Evolutionary conservation across 2,888 invertebrate species (phyloP).

Genomic region (Eueremaeus valkanovi): DNA sequence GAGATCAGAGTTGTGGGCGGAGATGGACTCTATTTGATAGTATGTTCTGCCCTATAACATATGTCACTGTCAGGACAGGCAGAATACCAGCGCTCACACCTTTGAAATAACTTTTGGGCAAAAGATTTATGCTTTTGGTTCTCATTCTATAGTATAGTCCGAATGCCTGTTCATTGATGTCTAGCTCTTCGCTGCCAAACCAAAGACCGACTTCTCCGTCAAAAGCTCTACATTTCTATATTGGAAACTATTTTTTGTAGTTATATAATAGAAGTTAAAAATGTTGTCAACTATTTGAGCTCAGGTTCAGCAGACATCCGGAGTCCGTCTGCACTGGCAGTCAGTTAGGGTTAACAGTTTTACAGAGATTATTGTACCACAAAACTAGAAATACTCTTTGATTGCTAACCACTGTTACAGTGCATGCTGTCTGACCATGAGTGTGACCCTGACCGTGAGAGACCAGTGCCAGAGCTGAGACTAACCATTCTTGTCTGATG

Average conservation of each 20-base stretch:
- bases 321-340: not conserved
- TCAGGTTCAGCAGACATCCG: conserved; percentile 34
- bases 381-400: not conserved
- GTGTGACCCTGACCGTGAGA: conserved; percentile 28
- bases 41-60: not conserved
- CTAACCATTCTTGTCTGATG: not conserved
- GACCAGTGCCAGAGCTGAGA: not conserved
- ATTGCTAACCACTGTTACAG: not conserved
- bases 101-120: not conserved
- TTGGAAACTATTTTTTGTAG: not conserved
- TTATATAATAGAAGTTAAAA: conserved; percentile 24
- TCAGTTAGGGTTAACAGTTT: conserved; percentile 32
- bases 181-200: not conserved
- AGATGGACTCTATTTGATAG: not conserved
- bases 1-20: conserved; percentile 5
- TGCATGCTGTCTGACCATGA: not conserved
- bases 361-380: conserved; percentile 28
- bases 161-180: not conserved
- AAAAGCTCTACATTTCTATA: not conserved
- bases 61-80: conserved; percentile 23
- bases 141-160: not conserved
- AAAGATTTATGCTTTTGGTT: conserved; percentile 20
- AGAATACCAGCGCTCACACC: not conserved
- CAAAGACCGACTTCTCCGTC: no score
- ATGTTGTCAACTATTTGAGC: not conserved